Evolutionary conservation across 2,113 vertebrate genomes (phyloP).

Genomic region (Notothenia rossii): DNA sequence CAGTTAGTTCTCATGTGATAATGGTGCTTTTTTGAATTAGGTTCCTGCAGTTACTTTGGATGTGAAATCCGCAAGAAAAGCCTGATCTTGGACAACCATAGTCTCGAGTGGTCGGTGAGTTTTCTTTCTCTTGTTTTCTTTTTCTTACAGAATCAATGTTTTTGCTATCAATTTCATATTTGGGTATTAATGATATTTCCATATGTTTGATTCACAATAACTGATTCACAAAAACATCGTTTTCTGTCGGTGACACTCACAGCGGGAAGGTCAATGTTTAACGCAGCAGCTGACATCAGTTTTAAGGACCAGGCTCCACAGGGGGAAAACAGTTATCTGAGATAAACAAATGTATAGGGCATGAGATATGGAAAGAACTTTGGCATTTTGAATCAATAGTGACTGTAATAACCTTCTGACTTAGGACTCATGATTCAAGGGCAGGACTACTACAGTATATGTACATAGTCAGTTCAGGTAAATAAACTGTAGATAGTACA

Average conservation of each 20-base stretch:
- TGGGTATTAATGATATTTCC: not conserved
- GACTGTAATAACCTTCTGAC: not conserved
- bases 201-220: not conserved
- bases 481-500: not conserved
- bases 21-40: constrained; percentile 32
- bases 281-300: constrained; percentile 10
- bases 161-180: not conserved
- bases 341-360: constrained; percentile 8
- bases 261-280: constrained; percentile 42
- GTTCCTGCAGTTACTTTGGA: constrained; percentile 15
- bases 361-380: constrained; percentile 6
- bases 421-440: not conserved
- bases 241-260: not conserved
- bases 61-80: not conserved
- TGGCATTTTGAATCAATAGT: not conserved
- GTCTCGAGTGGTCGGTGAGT: constrained; percentile 17
- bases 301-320: not conserved
- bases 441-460: not conserved
- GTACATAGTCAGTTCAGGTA: not conserved
- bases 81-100: not conserved
- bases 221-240: too few relatives aligned
- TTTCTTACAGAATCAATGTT: not conserved
- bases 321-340: not conserved
- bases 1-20: constrained; percentile 59
- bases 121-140: not conserved